Percentiles rank a stretch among this genome's conserved stretches.
These are phyloP conservation scores for Heterodera filipjevi DNA, from an alignment of 2,888 invertebrate species.

Conservation along the genomic window DNA sequence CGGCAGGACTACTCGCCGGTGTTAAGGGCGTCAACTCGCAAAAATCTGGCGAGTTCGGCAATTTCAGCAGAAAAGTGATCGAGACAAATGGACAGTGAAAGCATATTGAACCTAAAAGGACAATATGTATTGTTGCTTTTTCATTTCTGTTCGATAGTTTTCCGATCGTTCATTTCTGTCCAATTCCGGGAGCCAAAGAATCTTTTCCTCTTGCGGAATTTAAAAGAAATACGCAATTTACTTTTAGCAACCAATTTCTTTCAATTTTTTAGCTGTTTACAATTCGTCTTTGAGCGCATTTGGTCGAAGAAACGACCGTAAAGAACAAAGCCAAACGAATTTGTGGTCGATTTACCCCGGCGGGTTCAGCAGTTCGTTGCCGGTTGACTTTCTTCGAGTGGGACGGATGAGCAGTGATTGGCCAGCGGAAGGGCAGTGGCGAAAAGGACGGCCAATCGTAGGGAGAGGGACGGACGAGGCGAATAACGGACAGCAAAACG, in stretches of 20 bases:
- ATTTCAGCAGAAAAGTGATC: constrained; percentile 48
- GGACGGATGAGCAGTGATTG: constrained; percentile 17
- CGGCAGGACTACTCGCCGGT: constrained; percentile 56
- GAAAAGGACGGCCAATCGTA: constrained; percentile 38
- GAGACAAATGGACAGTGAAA: constrained; percentile 20
- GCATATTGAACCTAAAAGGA: too few species aligned
- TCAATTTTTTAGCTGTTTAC: constrained; percentile 42
- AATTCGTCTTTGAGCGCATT: constrained; percentile 3
- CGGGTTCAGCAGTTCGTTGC: constrained; percentile 61
- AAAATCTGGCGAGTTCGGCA: constrained; percentile 32
- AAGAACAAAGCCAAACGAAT: constrained; percentile 50
- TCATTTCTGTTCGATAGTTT: too few species aligned
- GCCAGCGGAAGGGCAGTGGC: too few species aligned
- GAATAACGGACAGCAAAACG: not conserved
- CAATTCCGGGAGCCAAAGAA: too few species aligned
- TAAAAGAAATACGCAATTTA: not conserved
- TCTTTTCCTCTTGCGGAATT: too few species aligned
- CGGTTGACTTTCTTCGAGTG: constrained; percentile 56
- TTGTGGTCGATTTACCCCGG: constrained; percentile 55
- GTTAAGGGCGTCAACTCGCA: constrained; percentile 51
- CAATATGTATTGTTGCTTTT: too few species aligned
- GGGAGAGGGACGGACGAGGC: constrained; percentile 33
- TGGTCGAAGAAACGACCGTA: not conserved
- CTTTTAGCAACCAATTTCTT: constrained; percentile 20
- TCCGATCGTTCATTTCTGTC: too few species aligned